Evolutionary conservation across 2,888 invertebrate genomes (phyloP), one percentile per base, ranked within the genome.

Genomic region (Camptogramma bilineatum): DNA sequence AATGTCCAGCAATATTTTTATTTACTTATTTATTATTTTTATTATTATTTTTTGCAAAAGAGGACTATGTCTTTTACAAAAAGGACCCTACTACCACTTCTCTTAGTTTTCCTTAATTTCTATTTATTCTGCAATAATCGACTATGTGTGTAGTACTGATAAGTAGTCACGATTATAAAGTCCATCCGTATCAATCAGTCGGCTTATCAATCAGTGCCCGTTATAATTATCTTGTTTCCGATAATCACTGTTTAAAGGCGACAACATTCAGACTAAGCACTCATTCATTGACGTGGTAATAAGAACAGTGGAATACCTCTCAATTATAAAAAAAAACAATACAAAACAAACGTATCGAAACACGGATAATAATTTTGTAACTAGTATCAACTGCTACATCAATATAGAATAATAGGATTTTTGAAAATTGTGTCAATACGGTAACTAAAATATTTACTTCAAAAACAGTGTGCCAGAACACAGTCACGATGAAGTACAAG

Each of bases 221-320:
- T 44, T 34, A 51, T 44, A 42, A 47, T 66, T n/a, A 71, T 66
- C 71, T 62, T 10, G 19, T 44, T 58, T 57, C 52, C 50, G 67
- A 69, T 69, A 55, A 68, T 63, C 64, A 39, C 55, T 51, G 62
- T 68, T 68, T 66, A 71, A 68, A 71, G 44, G 55, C 42, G 17
- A 9, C 44, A 7, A 53, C 54, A 54, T 16, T 44, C 18, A 10
- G 1, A 39, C 28, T 24, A 13, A 1, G 18, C 16, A 39, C 16
- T 56, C 56, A 56, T 52, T 56, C 17, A 18, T 28, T 31, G 28
- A 1, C 8, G 17, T 24, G 39, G 21, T 17, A n/a, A 18, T 31
- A 52, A 9, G 10, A 10, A n/a, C 10, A 24, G 21, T 24, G 7
- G 4, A 48, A 28, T 13, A n/a, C 10, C 19, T 34, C 24, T 10